A percentile compares a stretch with the other conserved stretches of the same genome.
Evolutionary conservation across 1,140 invertebrate genomes (phyloP).

Genomic region (Pantala flavescens): DNA sequence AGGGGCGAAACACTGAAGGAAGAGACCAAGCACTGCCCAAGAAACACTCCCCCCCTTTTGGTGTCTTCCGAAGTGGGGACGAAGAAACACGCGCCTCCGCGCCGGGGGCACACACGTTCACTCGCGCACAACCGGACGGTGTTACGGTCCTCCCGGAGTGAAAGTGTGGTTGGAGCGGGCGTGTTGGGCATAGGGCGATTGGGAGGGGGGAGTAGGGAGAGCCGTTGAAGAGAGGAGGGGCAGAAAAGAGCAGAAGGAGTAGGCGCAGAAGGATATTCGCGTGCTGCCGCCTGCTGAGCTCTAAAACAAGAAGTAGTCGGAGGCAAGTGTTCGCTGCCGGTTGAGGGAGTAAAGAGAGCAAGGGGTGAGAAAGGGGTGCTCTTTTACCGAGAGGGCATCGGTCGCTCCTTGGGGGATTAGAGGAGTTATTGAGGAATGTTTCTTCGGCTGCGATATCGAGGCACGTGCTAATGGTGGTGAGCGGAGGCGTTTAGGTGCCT

Average conservation of each 20-base stretch:
- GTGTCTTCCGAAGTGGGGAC: not conserved
- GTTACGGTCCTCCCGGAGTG: not conserved
- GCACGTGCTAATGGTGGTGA: too few relatives aligned
- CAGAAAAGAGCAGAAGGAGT: not conserved
- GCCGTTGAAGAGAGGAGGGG: not conserved
- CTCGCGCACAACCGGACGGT: not conserved
- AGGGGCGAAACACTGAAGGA: too few relatives aligned
- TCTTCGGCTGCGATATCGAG: too few relatives aligned
- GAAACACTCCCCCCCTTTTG: not conserved
- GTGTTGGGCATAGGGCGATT: not conserved
- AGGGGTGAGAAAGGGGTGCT: too few relatives aligned
- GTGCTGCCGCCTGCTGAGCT: conserved; percentile 5
- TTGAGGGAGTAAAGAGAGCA: too few relatives aligned
- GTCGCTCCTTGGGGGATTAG: too few relatives aligned
- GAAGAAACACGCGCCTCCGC: not conserved
- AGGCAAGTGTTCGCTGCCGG: not conserved
- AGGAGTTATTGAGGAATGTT: too few relatives aligned
- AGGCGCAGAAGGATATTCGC: not conserved
- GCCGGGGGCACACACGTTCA: not conserved
- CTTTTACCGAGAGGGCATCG: too few relatives aligned
- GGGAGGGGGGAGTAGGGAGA: not conserved
- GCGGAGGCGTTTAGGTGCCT: too few relatives aligned
- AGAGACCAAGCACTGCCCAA: not conserved
- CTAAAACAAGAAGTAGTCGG: not conserved
- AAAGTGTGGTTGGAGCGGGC: not conserved